A percentile compares a stretch with the other conserved stretches of the same genome.
phyloP scores from a whole-genome alignment of 2,888 invertebrate genomes.

The Hydropsyche betteni region DNA sequence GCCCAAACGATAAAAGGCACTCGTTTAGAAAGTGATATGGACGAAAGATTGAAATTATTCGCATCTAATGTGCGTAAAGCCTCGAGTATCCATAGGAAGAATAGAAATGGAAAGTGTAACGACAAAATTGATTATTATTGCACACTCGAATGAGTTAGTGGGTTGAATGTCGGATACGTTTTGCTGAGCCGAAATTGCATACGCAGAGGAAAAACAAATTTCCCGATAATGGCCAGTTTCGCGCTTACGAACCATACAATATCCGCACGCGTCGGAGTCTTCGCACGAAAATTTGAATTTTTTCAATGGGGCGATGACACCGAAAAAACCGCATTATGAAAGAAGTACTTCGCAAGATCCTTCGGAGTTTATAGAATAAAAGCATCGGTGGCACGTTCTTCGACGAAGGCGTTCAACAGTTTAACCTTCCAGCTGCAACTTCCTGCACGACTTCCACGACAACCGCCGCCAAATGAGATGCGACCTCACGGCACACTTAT shows the following conservation, averaged over 20 bases:
- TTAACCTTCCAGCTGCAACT: conserved; percentile 13
- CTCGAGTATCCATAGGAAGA: background rate
- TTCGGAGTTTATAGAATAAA: background rate
- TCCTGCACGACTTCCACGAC: conserved; percentile 10
- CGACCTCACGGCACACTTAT: conserved; percentile 9
- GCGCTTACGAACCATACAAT: background rate
- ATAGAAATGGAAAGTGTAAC: conserved; percentile 22
- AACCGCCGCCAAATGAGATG: conserved; percentile 20
- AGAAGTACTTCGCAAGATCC: background rate
- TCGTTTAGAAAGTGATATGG: conserved; percentile 19
- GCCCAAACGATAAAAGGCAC: too few relatives aligned
- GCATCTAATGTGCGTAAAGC: conserved; percentile 10
- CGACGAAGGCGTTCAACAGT: conserved; percentile 15
- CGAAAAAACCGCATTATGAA: background rate
- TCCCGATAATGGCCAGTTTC: background rate
- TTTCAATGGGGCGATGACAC: background rate
- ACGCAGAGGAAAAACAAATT: background rate
- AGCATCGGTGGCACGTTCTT: background rate
- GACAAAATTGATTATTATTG: background rate
- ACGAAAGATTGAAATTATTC: background rate
- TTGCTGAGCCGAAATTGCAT: background rate
- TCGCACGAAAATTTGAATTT: background rate
- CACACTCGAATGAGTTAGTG: background rate
- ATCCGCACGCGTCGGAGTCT: background rate
- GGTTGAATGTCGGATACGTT: background rate